Percentiles rank a stretch among this genome's conserved stretches.
Conservation (phyloP, 1,140 invertebrate genomes). For the Zaprionus davidi region DNA sequence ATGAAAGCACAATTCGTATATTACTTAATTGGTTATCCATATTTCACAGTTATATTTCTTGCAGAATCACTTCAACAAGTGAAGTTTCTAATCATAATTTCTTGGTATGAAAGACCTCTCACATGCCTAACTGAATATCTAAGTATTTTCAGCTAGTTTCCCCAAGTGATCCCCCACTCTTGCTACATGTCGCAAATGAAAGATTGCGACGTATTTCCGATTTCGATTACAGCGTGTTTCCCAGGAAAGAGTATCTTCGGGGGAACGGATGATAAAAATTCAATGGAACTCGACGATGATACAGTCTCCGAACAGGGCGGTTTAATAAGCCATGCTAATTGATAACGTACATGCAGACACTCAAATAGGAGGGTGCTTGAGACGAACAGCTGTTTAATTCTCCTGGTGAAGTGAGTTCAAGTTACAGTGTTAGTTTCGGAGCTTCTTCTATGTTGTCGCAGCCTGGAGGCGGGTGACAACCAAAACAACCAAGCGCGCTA, state of each 20-base stretch:
- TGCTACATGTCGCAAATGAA: neutral
- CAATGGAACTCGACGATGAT: conserved; percentile 7
- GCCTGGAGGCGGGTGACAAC: neutral
- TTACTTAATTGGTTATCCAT: too few species aligned
- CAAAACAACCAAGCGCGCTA: too few species aligned
- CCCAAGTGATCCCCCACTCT: neutral
- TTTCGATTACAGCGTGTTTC: conserved; percentile 24
- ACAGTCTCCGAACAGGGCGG: neutral
- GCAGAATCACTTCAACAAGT: too few species aligned
- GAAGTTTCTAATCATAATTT: too few species aligned
- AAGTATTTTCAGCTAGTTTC: neutral
- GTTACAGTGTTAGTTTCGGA: conserved; percentile 8
- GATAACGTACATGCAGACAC: neutral
- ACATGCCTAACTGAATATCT: neutral
- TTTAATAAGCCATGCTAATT: conserved; percentile 21
- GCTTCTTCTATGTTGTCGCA: neutral
- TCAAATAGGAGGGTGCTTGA: neutral
- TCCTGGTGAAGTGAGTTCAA: neutral
- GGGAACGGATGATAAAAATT: conserved; percentile 8
- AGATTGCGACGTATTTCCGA: conserved; percentile 16
- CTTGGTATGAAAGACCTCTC: too few species aligned
- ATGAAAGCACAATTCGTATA: too few species aligned
- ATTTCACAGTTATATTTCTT: too few species aligned
- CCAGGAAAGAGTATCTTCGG: conserved; percentile 11
- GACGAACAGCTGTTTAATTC: neutral